Evolutionary conservation across 2,113 vertebrate species (phyloP).

Genomic region (Glaucomys volans): DNA sequence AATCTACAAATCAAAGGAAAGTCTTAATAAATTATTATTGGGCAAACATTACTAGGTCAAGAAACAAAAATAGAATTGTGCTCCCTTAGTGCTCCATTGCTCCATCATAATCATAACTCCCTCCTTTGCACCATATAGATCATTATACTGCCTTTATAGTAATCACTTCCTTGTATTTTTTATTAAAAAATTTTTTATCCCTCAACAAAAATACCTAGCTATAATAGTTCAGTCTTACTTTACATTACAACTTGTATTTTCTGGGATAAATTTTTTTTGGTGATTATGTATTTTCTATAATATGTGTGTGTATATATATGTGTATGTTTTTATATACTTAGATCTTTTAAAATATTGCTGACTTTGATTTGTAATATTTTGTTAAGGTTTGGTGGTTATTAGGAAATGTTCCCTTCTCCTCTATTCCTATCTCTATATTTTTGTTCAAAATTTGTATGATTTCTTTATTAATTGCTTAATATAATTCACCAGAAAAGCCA

Average conservation of each 20-base stretch:
- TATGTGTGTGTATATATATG: background rate
- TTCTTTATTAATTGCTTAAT: background rate
- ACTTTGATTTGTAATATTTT: background rate
- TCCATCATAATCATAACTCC: background rate
- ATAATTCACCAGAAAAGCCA: background rate
- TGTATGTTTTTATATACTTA: background rate
- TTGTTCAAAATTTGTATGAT: background rate
- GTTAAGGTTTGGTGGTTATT: background rate
- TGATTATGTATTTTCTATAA: background rate
- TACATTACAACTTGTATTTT: background rate
- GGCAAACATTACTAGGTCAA: background rate
- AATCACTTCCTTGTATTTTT: background rate
- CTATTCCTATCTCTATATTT: background rate
- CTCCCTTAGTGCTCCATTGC: background rate
- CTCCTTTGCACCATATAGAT: background rate
- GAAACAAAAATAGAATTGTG: background rate
- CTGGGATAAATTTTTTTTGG: background rate
- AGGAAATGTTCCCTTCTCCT: background rate
- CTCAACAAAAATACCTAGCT: background rate
- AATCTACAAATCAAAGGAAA: background rate
- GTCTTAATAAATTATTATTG: background rate
- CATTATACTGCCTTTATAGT: background rate
- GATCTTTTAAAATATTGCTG: background rate
- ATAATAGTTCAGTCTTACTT: background rate
- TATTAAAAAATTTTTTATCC: conserved; percentile 1